A percentile compares a stretch with the other conserved stretches of the same genome.
These are phyloP conservation scores for Arnoldichthys spilopterus DNA, from an alignment of 2,797 vertebrate species.

Conservation along the genomic window DNA sequence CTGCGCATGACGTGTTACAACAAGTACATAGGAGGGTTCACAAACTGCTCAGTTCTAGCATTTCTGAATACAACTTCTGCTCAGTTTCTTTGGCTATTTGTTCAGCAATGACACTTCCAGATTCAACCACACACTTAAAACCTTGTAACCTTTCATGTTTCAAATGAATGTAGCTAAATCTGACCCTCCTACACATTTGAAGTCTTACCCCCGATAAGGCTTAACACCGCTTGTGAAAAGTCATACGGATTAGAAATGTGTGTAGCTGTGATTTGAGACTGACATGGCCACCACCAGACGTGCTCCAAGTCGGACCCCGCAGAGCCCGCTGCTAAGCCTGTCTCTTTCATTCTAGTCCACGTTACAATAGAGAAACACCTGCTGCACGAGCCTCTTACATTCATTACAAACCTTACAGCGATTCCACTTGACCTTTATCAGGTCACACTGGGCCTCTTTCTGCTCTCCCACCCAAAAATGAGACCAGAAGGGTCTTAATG, in stretches of 20 bases:
- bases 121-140: conserved; percentile 60
- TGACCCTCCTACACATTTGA: conserved; percentile 31
- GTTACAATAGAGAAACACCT: conserved; percentile 65
- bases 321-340: conserved; percentile 62
- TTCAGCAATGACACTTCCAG: conserved; percentile 12
- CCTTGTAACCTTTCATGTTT: conserved; percentile 46
- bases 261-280: conserved; percentile 55
- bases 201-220: conserved; percentile 25
- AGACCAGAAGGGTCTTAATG: not conserved
- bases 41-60: not conserved
- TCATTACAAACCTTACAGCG: conserved; percentile 81
- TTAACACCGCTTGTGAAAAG: conserved; percentile 46
- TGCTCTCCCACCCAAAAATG: not conserved
- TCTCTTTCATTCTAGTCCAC: conserved; percentile 47
- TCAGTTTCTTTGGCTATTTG: not conserved
- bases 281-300: conserved; percentile 52
- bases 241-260: conserved; percentile 46
- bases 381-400: conserved; percentile 72
- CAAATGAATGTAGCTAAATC: conserved; percentile 56
- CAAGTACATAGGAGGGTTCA: not conserved
- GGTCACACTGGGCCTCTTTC: conserved; percentile 25
- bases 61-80: not conserved
- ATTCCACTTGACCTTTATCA: conserved; percentile 80
- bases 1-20: not conserved
- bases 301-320: conserved; percentile 56